Conservation (phyloP, 2,797 vertebrate genomes). For the Sitta carolinensis region DNA sequence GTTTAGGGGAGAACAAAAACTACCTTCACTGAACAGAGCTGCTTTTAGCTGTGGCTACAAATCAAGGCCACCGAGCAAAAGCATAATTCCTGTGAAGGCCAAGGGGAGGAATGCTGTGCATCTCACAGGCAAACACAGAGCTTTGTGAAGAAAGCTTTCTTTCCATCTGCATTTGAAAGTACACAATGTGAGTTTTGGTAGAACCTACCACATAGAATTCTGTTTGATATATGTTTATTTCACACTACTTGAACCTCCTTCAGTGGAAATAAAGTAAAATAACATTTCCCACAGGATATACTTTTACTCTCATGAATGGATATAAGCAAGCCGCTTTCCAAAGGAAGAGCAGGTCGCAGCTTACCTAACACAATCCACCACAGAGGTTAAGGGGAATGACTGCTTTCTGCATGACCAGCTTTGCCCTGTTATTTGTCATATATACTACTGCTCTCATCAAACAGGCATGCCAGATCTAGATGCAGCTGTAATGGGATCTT, state of each 20-base stretch:
- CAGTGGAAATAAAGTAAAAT: not conserved
- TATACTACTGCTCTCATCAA: not conserved
- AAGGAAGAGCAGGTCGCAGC: not conserved
- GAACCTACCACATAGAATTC: not conserved
- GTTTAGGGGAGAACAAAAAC: constrained; percentile 2
- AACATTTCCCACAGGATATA: not conserved
- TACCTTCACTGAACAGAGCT: not conserved
- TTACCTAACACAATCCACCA: not conserved
- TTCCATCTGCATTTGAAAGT: not conserved
- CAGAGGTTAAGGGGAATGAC: constrained; percentile 24
- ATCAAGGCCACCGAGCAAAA: not conserved
- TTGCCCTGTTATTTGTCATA: constrained; percentile 9
- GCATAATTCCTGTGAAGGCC: not conserved
- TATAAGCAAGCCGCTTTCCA: not conserved
- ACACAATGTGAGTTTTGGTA: not conserved
- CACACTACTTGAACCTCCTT: not conserved
- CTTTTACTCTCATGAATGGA: not conserved
- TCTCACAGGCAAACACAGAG: not conserved
- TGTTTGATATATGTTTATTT: not conserved
- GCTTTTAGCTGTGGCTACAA: not conserved
- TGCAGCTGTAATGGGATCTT: not conserved
- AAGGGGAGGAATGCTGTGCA: not conserved
- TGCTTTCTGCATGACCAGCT: constrained; percentile 4
- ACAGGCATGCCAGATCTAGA: not conserved
- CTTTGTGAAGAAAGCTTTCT: not conserved